Evolutionary conservation across 30 jellyfish, hydroid and myxozoan species (phyloP), one percentile per base, ranked within the genome.

Genomic region (Phacellophora camtschatica): DNA sequence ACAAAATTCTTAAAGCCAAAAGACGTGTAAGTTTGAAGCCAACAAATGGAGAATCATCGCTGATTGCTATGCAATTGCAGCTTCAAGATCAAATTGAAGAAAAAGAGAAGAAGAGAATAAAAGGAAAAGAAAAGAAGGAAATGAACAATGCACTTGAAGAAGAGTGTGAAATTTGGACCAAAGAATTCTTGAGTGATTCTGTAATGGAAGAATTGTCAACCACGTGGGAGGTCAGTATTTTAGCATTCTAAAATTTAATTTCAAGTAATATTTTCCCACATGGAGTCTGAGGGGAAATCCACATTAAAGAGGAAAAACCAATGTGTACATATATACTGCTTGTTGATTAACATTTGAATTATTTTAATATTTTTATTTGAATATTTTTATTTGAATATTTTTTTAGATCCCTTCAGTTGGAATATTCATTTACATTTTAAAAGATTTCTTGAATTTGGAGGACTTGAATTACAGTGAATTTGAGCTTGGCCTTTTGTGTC

Each of bases 341-440:
- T 18, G 66, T 5, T 56, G 71, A n/a, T n/a, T n/a, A 13, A 7
- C 9, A 51, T 51, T 39, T 39, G 5, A 46, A 6, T 46, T 46
- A 4, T 46, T 11, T 46, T 46, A 16, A 23, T 11, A 46, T 46
- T 45, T 45, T 39, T 32, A 2, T 48, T 2, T 37, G 3, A 4
- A 1, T n/a, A 36, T 16, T 4, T 30, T 30, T 64, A 2, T 6
- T 3, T 29, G 5, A 64, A 64, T 4, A 39, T 3, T 16, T 23
- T 45, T 76, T 56, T 39, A 92, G 98, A 55, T 92, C 37, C 98
- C 98, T 0, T 70, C 96, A 36, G 95, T 92, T 46, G 98, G 96
- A 23, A 78, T 92, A 31, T 73, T 80, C 58, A 61, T 92, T 24
- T 84, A 54, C 88, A 79, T 85, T 45, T 87, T 92, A 30, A 77